A percentile compares a stretch with the other conserved stretches of the same genome.
These are phyloP conservation scores for Zosterops lateralis DNA, from an alignment of 2,113 vertebrate species.

Conservation along the genomic window DNA sequence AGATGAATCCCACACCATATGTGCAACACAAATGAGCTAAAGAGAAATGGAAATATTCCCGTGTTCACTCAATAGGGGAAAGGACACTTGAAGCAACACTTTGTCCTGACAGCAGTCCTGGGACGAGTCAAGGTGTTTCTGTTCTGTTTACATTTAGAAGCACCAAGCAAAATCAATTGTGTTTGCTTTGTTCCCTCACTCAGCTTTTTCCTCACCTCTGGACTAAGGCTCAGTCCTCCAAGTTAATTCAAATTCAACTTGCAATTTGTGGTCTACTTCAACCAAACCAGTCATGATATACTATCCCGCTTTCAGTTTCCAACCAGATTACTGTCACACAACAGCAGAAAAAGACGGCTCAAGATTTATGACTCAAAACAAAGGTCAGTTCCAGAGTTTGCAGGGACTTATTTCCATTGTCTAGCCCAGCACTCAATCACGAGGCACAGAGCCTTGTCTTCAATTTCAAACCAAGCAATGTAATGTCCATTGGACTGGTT, in stretches of 20 bases:
- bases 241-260: neutral
- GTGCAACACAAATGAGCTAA: neutral
- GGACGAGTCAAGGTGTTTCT: neutral
- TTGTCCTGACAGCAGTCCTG: neutral
- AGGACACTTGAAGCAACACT: neutral
- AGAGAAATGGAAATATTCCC: neutral
- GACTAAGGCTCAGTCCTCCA: neutral
- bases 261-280: neutral
- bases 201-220: neutral
- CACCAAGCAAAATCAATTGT: neutral
- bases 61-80: neutral
- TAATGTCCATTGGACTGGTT: neutral
- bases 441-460: neutral
- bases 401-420: neutral
- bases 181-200: neutral
- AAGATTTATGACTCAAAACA: constrained; percentile 34
- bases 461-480: neutral
- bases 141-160: neutral
- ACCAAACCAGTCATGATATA: neutral
- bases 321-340: neutral
- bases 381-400: constrained; percentile 13
- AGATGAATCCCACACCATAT: neutral
- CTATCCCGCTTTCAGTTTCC: neutral
- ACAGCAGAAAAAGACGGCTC: neutral
- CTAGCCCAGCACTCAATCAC: neutral